Evolutionary conservation across 2,797 vertebrate species (phyloP), one percentile per base, ranked within the genome.

Genomic region (Hipposideros larvatus): DNA sequence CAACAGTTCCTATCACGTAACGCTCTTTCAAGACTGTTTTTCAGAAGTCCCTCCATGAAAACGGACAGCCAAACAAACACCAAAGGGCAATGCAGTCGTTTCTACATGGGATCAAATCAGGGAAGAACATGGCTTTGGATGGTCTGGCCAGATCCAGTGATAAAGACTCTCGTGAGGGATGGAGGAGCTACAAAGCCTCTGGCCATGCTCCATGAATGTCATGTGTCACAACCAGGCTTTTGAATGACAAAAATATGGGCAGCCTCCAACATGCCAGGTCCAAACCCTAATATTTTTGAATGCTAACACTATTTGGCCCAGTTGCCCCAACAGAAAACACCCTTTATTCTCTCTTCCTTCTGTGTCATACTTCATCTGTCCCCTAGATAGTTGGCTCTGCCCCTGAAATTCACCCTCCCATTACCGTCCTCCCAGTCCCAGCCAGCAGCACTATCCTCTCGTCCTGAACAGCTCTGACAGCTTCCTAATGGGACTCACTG

Each of bases 161-260:
- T 70, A 90, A 11, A 53, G 37, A 63, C 28, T 80, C 83, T 70
- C 57, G 15, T 31, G 65, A 92, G 91, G 78, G 75, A 79, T 7
- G 31, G 66, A 41, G 75, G 83, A 68, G 37, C 75, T 57, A n/a
- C 28, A 31, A 31, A 41, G 51, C 68, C 66, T 48, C 93, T 80
- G 46, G 85, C 55, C 77, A 68, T 2, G 26, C 31, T 82, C 84
- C 53, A 48, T 11, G 14, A 86, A 66, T 53, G 95, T 74, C 82
- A 95, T 66, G 82, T 75, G 88, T 90, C 94, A 95, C 82, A 92
- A 94, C 82, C 71, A 85, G 73, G 87, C 87, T 51, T 91, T 24
- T 96, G 80, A 95, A 48, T 77, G 90, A 90, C 74, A 85, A 94
- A 97, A 95, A 57, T 28, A 91, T 34, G 31, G 87, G 85, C 85